Evolutionary conservation across 2,113 vertebrate genomes (phyloP), one percentile per base, ranked within the genome.

Genomic region (Dicentrarchus labrax): DNA sequence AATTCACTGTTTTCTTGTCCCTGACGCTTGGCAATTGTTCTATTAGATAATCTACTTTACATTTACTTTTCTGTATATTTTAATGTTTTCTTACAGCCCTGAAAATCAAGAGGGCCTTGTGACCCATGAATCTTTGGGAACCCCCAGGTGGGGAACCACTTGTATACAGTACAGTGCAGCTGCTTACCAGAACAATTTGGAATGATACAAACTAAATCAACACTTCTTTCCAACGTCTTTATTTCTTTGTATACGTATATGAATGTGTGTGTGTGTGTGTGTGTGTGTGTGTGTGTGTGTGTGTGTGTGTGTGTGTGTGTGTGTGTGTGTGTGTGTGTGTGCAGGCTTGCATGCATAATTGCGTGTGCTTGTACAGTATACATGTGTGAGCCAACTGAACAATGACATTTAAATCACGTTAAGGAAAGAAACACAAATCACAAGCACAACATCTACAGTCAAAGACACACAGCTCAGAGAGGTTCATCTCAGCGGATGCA

Each of bases 191-290:
- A 64, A 70, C 8, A 30, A 21, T 16, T 48, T 72, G 64, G 72
- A 83, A 77, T 53, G 2, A 77, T 8, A 39, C 0, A 76, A 56
- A 84, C 30, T 22, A 19, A 71, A 66, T 30, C 62, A 65, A 65
- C 50, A 53, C 48, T 69, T 50, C 8, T 78, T 88, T 84, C 22
- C 0, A 0, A 57, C 43, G 21, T 76, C 75, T 92, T 87, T 93
- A 82, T 91, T 92, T 51, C 39, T 91, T 81, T 76, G n/a, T 77
- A 51, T 88, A 70, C 78, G 39, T 82, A 56, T 82, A 36, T 60
- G n/a, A 45, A 15, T 67, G 21, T 70, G 30, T 8, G 2, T 12
- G 2, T 70, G 48, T 82, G 38, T 57, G 24, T 48, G 13, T 66
- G 21, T 70, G 30, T 8, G 2, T 9, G 2, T 70, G 48, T 56